Evolutionary conservation across 2,888 invertebrate genomes (phyloP), one percentile per base, ranked within the genome.

Genomic region (Imbricaverruca yamaguchii): DNA sequence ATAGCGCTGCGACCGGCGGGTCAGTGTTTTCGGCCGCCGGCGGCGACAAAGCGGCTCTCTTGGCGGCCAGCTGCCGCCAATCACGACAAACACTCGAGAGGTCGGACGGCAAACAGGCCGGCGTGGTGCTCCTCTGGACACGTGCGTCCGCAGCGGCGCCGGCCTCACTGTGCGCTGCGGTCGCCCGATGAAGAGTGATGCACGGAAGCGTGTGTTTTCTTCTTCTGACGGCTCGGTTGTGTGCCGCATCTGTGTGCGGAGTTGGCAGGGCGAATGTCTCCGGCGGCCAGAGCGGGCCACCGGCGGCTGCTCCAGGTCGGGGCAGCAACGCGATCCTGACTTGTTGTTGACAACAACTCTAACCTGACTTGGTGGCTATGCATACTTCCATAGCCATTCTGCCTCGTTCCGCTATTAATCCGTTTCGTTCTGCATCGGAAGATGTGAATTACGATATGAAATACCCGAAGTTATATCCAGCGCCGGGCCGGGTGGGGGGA

Each of bases 71-170:
- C 25, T 39, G 69, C 23, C 25, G 25, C 4, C 25, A 69, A 69
- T 39, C 39, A 69, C 69, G 39, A 69, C 69, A 53, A 74, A 74
- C 74, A 74, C 74, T 74, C 9, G 53, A 39, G 39, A 74, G 53
- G 10, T 9, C 11, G 21, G 55, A 55, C 18, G 53, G 55, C 74
- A 74, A 74, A 74, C 74, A 74, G 15, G 53, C 74, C 21, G 53
- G 13, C 15, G 69, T 12, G 15, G 9, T 39, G 69, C 39, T 39
- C 11, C 69, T 69, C 39, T 39, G 39, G 69, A 25, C 15, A 13
- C 69, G 23, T n/a, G n/a, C 9, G n/a, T n/a, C 18, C 63, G 9
- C 7, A 18, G 18, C 61, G 3, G 18, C 61, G 8, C 61, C 18
- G 61, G 8, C 18, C 4, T 13, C 18, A 8, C 61, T 21, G 15